Evolutionary conservation across 2,113 vertebrate species (phyloP).

Genomic region (Willisornis vidua): DNA sequence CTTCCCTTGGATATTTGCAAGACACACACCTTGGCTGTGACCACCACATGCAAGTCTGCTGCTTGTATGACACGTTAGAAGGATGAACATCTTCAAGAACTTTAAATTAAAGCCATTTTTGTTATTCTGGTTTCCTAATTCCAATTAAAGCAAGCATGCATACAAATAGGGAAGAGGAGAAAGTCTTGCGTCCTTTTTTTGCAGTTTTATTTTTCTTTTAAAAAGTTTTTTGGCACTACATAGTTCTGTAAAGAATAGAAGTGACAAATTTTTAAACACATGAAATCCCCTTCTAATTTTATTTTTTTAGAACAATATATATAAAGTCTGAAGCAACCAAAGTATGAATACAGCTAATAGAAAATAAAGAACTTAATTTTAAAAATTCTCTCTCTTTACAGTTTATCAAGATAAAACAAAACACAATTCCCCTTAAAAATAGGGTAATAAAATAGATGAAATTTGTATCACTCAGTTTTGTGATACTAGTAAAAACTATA

Average conservation of each 20-base stretch:
- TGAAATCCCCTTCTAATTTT: slow-evolving; percentile 88
- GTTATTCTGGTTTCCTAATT: not conserved
- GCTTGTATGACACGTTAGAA: not conserved
- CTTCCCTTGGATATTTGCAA: not conserved
- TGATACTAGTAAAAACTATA: slow-evolving; percentile 97
- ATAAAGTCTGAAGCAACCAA: slow-evolving; percentile 92
- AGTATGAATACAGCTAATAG: slow-evolving; percentile 98
- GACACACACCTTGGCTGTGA: not conserved
- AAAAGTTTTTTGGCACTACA: slow-evolving; percentile 93
- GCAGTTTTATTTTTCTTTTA: slow-evolving; percentile 75
- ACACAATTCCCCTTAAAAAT: slow-evolving; percentile 97
- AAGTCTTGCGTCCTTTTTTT: slow-evolving; percentile 66
- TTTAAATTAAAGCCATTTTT: not conserved
- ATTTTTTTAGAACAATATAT: slow-evolving; percentile 86
- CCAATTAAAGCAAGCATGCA: slow-evolving; percentile 25
- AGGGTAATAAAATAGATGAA: slow-evolving; percentile 99
- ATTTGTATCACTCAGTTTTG: slow-evolving; percentile 97
- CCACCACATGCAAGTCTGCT: not conserved
- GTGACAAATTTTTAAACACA: slow-evolving; percentile 90
- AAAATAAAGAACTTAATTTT: slow-evolving; percentile 98
- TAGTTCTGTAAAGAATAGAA: slow-evolving; percentile 85
- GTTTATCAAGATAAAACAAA: slow-evolving; percentile 93
- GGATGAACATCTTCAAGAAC: not conserved
- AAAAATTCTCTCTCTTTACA: slow-evolving; percentile 92
- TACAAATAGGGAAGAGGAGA: slow-evolving; percentile 63